Percentiles rank a stretch among this genome's conserved stretches.
Conservation (phyloP, 2,113 vertebrate genomes). For the Gallinago media region DNA sequence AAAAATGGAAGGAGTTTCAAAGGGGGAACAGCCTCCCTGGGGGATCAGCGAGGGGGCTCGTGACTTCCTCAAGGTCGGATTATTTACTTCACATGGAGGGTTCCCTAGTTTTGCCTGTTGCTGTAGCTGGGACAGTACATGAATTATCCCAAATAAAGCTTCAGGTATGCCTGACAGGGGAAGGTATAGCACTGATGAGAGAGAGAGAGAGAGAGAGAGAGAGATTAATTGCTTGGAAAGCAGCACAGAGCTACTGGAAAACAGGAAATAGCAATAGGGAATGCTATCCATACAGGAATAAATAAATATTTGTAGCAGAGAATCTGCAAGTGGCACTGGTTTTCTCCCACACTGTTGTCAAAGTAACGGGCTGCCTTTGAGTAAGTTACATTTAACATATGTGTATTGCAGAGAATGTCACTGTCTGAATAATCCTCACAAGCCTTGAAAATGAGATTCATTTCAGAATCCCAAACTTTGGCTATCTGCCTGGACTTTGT, state of each 20-base stretch:
- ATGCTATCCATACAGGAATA: neutral
- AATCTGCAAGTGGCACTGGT: neutral
- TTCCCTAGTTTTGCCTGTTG: neutral
- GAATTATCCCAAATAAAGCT: neutral
- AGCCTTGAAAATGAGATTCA: neutral
- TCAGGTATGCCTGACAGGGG: neutral
- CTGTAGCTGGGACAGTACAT: neutral
- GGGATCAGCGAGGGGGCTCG: neutral
- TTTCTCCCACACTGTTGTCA: neutral
- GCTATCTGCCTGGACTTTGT: neutral
- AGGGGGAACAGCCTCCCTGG: neutral
- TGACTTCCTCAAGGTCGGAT: fast-evolving
- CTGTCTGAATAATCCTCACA: neutral
- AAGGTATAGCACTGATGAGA: neutral
- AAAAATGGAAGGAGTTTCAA: neutral
- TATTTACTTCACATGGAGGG: fast-evolving
- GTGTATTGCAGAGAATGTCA: neutral
- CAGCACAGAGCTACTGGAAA: slow-evolving; percentile 11
- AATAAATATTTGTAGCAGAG: neutral
- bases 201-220: slow-evolving; percentile 4
- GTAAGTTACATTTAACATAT: neutral
- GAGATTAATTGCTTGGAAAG: slow-evolving; percentile 4
- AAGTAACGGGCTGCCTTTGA: neutral
- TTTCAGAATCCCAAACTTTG: neutral
- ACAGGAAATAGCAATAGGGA: slow-evolving; percentile 24